Evolutionary conservation across 1,140 invertebrate genomes (phyloP).

Genomic region (Lucilia sericata): DNA sequence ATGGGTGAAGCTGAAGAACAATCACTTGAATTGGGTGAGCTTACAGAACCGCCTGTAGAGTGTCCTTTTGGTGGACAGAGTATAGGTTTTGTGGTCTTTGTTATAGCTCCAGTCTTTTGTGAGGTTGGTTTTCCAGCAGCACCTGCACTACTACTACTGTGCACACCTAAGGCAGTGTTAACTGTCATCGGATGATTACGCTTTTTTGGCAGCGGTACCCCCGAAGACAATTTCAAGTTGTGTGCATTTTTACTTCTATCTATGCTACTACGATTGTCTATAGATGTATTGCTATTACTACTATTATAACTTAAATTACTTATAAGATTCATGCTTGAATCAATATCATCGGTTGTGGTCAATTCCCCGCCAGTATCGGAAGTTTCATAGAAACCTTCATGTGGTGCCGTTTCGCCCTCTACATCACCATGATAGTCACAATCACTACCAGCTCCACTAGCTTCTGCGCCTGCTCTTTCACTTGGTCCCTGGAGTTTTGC

Average conservation of each 20-base stretch:
- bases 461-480: background rate
- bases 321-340: slow-evolving; percentile 64
- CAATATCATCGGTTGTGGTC: slow-evolving; percentile 63
- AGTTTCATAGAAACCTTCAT: slow-evolving; percentile 65
- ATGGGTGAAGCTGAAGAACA: slow-evolving; percentile 60
- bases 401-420: slow-evolving; percentile 57
- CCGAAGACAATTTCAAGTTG: slow-evolving; percentile 41
- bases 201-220: slow-evolving; percentile 30
- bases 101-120: slow-evolving; percentile 61
- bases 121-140: slow-evolving; percentile 18
- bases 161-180: slow-evolving; percentile 49
- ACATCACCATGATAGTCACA: slow-evolving; percentile 62
- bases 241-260: slow-evolving; percentile 48
- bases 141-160: slow-evolving; percentile 52
- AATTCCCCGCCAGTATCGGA: slow-evolving; percentile 64
- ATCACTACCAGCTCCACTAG: slow-evolving; percentile 51
- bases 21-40: slow-evolving; percentile 65
- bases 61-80: slow-evolving; percentile 56
- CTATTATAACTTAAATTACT: slow-evolving; percentile 68
- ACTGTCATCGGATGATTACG: slow-evolving; percentile 11
- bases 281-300: slow-evolving; percentile 62
- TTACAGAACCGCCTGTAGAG: slow-evolving; percentile 56
- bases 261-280: slow-evolving; percentile 53
- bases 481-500: slow-evolving; percentile 32
- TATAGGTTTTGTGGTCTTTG: slow-evolving; percentile 56